Base-by-base conservation (phyloP, 92 coral and sea anemone species). In the Galaxea fascicularis region DNA sequence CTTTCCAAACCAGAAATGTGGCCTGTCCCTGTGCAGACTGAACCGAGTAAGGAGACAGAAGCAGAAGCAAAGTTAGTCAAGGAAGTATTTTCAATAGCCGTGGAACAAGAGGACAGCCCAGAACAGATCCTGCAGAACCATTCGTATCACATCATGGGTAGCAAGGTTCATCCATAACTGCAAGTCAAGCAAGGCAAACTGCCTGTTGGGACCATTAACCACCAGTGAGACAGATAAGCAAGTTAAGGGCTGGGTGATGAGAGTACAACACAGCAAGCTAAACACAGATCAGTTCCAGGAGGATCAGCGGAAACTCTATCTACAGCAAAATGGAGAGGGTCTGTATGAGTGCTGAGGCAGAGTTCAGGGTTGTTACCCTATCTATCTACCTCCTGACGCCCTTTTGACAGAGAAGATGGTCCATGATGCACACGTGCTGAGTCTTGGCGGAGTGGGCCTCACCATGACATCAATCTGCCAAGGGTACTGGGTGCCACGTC, bases 361-460 rank as follows among this genome's bases (percentile, higher is more conserved):
- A 54, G 60, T 54, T 54, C 60, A 54, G 60, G 60, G 60, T 15
- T 54, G 60, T 54, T 54, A 54, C 20, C 60, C 60, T 21, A 54
- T 54, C 60, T 54, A 54, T 65, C 80, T 28, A 75, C 63, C 35
- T 21, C 46, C 15, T 51, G 35, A 28, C 65, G 22, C 24, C 20
- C 64, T 87, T 11, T 88, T 54, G 71, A 82, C 91, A 11, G 20
- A 35, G 29, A 88, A 82, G 56, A 24, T 82, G 30, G 91, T 82
- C 8, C 82, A 26, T n/a, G 66, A 72, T 44, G 88, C 35, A 20
- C 76, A 35, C 60, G n/a, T 80, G 20, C 15, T 44, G 66, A 82
- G 88, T 25, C 83, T 88, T 20, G 91, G 91, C 30, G 91, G 91
- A 56, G 85, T 88, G 5, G 66, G 62, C 25, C 81, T 83, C 57